A percentile compares a stretch with the other conserved stretches of the same genome.
Conservation (phyloP, 2,113 vertebrate species). For the Gavialis gangeticus region DNA sequence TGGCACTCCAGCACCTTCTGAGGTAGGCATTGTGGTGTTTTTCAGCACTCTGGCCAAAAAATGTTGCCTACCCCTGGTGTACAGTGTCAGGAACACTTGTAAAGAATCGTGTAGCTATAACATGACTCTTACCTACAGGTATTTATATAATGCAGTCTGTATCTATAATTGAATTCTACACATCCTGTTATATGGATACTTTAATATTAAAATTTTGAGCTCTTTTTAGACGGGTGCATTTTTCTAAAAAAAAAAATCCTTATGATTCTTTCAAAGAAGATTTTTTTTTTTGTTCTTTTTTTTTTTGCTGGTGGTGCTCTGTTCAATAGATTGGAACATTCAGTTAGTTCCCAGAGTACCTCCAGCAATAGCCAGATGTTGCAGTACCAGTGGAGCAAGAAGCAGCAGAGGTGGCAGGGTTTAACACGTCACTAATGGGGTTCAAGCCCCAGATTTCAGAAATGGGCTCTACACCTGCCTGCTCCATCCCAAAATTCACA, state of each 20-base stretch:
- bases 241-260: not conserved
- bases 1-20: too few relatives aligned
- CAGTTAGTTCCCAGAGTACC: not conserved
- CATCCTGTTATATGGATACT: not conserved
- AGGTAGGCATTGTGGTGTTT: too few relatives aligned
- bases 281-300: not conserved
- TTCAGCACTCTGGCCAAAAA: too few relatives aligned
- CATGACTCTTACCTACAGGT: slow-evolving; percentile 5
- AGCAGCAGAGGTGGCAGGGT: too few relatives aligned
- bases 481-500: too few relatives aligned
- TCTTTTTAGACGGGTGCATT: not conserved
- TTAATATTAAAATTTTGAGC: slow-evolving; percentile 36
- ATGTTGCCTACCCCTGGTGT: too few relatives aligned
- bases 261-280: slow-evolving; percentile 14
- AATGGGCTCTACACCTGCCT: too few relatives aligned
- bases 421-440: too few relatives aligned
- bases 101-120: slow-evolving; percentile 12
- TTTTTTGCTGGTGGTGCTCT: not conserved
- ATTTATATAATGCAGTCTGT: slow-evolving; percentile 28
- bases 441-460: too few relatives aligned
- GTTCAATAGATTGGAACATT: not conserved
- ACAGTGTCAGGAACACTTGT: not conserved
- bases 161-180: slow-evolving; percentile 21
- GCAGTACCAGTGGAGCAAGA: too few relatives aligned
- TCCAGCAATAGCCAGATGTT: too few relatives aligned